These are phyloP conservation scores for Ptyas mucosa DNA, from an alignment of 2,113 vertebrate species.

Conservation along the genomic window DNA sequence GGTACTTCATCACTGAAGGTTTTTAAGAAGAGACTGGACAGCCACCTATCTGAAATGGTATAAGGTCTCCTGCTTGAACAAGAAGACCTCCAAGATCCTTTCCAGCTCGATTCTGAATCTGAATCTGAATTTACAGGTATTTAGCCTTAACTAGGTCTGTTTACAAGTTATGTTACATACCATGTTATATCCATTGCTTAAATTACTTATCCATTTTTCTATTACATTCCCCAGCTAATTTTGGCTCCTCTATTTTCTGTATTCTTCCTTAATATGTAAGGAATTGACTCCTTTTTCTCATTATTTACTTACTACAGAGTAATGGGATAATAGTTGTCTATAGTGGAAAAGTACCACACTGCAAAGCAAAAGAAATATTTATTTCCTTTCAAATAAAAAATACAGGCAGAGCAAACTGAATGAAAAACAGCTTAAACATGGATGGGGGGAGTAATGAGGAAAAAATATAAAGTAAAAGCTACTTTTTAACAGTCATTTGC, in stretches of 20 bases:
- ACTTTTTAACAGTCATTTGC: slow-evolving; percentile 61
- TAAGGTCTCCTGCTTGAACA: too few species aligned
- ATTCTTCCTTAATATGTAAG: neutral
- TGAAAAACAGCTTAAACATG: slow-evolving; percentile 54
- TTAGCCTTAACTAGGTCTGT: neutral
- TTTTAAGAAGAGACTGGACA: too few species aligned
- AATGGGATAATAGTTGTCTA: neutral
- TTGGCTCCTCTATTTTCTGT: neutral
- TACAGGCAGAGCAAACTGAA: slow-evolving; percentile 33
- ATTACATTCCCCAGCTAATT: neutral
- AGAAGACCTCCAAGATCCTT: too few species aligned
- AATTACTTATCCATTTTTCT: neutral
- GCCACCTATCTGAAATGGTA: too few species aligned
- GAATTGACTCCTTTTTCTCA: neutral
- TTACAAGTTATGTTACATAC: neutral
- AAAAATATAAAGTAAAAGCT: slow-evolving; percentile 60
- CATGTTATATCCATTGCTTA: neutral
- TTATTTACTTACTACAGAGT: neutral
- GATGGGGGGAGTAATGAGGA: slow-evolving; percentile 33
- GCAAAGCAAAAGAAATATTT: neutral
- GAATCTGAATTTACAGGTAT: neutral
- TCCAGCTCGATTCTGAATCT: too few species aligned
- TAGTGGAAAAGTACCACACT: neutral
- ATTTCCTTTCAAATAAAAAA: slow-evolving; percentile 50
- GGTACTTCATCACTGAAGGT: too few species aligned